These are phyloP conservation scores for Ptiloglossa arizonensis DNA, from an alignment of 1,140 invertebrate species.

Conservation along the genomic window DNA sequence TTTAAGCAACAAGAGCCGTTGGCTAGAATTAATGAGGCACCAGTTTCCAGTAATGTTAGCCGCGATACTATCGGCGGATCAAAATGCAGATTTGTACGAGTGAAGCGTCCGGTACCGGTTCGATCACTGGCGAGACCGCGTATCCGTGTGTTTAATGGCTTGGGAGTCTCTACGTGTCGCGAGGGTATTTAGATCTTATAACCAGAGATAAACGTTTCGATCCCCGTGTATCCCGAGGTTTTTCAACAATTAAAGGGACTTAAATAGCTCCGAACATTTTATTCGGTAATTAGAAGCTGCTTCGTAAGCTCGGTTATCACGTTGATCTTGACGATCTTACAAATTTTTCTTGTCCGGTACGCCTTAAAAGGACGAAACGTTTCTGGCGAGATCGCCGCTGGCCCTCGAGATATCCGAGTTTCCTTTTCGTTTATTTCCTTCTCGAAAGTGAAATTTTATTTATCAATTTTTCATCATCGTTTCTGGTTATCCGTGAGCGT, in stretches of 20 bases:
- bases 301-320: no score
- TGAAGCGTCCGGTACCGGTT: slow-evolving; percentile 29
- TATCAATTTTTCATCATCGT: no score
- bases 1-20: slow-evolving; percentile 56
- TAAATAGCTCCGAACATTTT: neutral
- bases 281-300: neutral
- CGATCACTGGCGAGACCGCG: slow-evolving; percentile 18
- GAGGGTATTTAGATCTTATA: slow-evolving; percentile 16
- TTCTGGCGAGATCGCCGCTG: no score
- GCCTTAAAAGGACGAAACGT: no score
- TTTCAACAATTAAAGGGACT: no score
- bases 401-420: no score
- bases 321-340: no score
- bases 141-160: slow-evolving; percentile 30
- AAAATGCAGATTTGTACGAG: slow-evolving; percentile 58
- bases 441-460: no score
- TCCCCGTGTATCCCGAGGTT: neutral
- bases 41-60: slow-evolving; percentile 54
- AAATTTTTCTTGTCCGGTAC: no score
- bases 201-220: neutral
- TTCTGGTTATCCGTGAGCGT: no score
- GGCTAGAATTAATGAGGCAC: slow-evolving; percentile 60
- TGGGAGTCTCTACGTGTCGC: slow-evolving; percentile 13
- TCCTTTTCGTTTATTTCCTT: no score
- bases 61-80: slow-evolving; percentile 60